phyloP scores from a whole-genome alignment of 2,113 vertebrate species.

The Falco punctatus region DNA sequence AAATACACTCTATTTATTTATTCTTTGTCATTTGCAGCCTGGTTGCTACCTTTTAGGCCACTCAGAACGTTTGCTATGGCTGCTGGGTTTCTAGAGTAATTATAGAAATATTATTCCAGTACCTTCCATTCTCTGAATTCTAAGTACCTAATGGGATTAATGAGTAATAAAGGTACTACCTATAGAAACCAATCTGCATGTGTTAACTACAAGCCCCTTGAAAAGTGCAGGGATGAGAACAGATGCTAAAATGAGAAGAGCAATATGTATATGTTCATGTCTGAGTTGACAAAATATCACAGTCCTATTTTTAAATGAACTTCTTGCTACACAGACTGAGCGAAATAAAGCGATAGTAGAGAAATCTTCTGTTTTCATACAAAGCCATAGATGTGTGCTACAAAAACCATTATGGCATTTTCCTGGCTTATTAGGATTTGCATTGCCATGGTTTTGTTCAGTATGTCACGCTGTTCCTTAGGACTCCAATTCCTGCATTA shows the following conservation, averaged over 20 bases:
- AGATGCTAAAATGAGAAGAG: constrained; percentile 30
- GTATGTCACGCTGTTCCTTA: background rate
- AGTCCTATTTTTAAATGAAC: constrained; percentile 23
- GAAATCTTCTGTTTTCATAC: background rate
- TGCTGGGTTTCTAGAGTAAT: background rate
- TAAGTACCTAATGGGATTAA: background rate
- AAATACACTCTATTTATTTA: background rate
- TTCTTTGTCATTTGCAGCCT: background rate
- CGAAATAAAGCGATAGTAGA: background rate
- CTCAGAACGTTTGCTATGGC: background rate
- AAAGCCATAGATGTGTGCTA: background rate
- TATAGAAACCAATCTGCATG: background rate
- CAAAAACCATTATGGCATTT: background rate
- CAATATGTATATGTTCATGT: background rate
- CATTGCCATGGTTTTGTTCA: background rate
- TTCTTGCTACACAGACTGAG: background rate
- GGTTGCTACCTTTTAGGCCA: background rate
- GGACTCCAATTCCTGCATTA: background rate
- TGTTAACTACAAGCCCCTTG: background rate
- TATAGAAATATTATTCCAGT: background rate
- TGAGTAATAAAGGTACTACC: background rate
- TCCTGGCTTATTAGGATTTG: background rate
- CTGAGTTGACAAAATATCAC: constrained; percentile 1
- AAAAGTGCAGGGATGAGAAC: background rate
- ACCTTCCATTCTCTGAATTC: background rate